phyloP scores from a whole-genome alignment of 2,797 vertebrate species.

The Coilia nasus region DNA sequence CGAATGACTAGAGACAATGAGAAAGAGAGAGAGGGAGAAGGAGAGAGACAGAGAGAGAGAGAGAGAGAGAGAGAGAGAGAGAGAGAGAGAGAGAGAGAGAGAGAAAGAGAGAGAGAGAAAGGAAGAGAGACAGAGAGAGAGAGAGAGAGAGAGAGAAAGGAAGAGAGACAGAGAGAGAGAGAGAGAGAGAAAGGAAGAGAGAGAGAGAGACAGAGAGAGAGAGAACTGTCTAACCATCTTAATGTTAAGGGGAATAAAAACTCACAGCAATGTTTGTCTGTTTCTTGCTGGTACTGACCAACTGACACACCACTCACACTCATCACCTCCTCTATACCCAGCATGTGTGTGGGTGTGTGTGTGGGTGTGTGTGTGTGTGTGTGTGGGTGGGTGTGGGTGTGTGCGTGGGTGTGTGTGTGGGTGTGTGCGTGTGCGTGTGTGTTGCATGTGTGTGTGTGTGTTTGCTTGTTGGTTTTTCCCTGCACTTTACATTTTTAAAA shows the following conservation, averaged over 20 bases:
- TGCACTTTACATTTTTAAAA: not conserved
- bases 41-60: slow-evolving; percentile 54
- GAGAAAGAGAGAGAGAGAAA: not conserved
- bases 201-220: not conserved
- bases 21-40: too few relatives aligned
- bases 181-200: not conserved
- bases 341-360: slow-evolving; percentile 22
- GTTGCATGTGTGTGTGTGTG: not conserved
- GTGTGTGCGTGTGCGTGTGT: too few relatives aligned
- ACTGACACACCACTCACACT: slow-evolving; percentile 15
- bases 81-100: slow-evolving; percentile 61
- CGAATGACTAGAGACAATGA: too few relatives aligned
- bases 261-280: not conserved
- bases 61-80: slow-evolving; percentile 71
- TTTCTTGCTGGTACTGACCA: slow-evolving; percentile 21
- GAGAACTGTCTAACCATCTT: not conserved
- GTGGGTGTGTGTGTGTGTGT: not conserved
- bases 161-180: slow-evolving; percentile 43
- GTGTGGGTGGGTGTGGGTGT: not conserved
- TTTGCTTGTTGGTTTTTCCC: not conserved
- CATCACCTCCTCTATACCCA: not conserved
- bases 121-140: not conserved
- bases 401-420: slow-evolving; percentile 19
- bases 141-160: not conserved
- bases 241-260: too few relatives aligned